phyloP scores from a whole-genome alignment of 2,797 vertebrate species.

The Orestias chungarensis region DNA sequence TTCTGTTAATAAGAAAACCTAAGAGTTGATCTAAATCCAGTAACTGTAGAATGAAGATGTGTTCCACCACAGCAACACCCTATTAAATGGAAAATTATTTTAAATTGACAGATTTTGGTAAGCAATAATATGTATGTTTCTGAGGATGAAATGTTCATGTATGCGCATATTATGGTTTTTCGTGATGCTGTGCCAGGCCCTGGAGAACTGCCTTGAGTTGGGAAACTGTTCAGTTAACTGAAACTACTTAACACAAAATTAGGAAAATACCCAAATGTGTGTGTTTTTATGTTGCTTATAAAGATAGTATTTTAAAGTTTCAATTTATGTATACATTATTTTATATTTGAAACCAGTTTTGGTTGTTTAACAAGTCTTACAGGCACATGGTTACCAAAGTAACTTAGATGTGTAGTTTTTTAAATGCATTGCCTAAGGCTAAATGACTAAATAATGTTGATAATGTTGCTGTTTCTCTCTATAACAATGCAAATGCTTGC shows the following conservation, averaged over 20 bases:
- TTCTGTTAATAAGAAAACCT: neutral
- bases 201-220: neutral
- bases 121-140: neutral
- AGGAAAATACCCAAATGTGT: neutral
- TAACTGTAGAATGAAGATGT: neutral
- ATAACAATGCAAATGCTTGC: constrained; percentile 28
- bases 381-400: constrained; percentile 29
- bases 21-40: neutral
- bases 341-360: constrained; percentile 20
- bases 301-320: neutral
- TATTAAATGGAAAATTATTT: neutral
- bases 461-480: constrained; percentile 22
- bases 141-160: neutral
- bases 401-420: constrained; percentile 11
- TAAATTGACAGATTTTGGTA: neutral
- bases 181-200: neutral
- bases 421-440: constrained; percentile 27
- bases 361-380: constrained; percentile 51
- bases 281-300: neutral
- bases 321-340: neutral
- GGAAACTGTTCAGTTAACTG: neutral
- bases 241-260: neutral
- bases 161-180: neutral
- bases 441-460: constrained; percentile 21
- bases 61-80: neutral